Percentiles rank a stretch among this genome's conserved stretches.
Conservation (phyloP, 1,140 invertebrate species). For the Tetramorium parvispinum region DNA sequence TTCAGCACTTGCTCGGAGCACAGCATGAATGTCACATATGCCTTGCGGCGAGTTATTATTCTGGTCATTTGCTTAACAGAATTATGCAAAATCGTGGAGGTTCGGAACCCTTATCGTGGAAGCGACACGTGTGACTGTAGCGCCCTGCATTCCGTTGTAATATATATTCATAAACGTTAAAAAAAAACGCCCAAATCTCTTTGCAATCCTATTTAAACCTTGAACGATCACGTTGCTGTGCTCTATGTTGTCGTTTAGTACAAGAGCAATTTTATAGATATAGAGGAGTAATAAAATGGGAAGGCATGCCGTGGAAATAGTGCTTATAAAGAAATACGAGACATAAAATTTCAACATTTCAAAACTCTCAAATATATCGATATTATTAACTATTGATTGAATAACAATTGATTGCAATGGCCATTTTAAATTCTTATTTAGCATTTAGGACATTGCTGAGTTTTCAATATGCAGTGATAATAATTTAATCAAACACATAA, state of each 20-base stretch:
- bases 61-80: constrained; percentile 75
- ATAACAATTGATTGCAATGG: constrained; percentile 4
- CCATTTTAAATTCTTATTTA: constrained; percentile 7
- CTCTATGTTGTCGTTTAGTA: background rate
- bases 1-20: constrained; percentile 20
- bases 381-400: background rate
- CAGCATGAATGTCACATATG: constrained; percentile 70
- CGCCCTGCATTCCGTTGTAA: constrained; percentile 59
- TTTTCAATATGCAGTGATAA: background rate
- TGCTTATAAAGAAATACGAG: constrained; percentile 22
- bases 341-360: constrained; percentile 40
- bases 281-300: constrained; percentile 34
- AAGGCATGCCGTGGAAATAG: background rate
- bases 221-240: constrained; percentile 32
- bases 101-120: constrained; percentile 66
- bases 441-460: background rate
- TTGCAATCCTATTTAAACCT: constrained; percentile 44
- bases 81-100: constrained; percentile 72
- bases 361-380: constrained; percentile 5
- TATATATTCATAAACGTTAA: constrained; percentile 67
- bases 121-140: constrained; percentile 57
- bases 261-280: constrained; percentile 46
- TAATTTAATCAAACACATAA: background rate
- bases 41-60: constrained; percentile 73
- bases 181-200: constrained; percentile 34